These are phyloP conservation scores for Etheostoma spectabile DNA, from an alignment of 2,113 vertebrate genomes.

Conservation along the genomic window DNA sequence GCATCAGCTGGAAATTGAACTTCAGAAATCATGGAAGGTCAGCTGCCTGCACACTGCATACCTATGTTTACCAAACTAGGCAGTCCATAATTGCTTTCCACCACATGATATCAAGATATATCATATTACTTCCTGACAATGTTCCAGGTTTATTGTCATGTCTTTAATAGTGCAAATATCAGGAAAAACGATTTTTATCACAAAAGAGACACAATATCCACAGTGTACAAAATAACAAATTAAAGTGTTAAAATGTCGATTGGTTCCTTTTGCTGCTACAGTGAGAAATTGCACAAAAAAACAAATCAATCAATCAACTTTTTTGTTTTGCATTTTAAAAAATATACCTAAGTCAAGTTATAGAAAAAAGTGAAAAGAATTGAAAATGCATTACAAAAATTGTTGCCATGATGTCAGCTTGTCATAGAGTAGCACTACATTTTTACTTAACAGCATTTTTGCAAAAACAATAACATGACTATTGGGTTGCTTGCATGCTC, in stretches of 20 bases:
- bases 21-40: background rate
- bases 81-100: background rate
- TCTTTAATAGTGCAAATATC: background rate
- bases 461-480: background rate
- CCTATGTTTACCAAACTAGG: background rate
- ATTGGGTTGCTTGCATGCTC: background rate
- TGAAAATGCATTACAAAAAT: background rate
- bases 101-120: background rate
- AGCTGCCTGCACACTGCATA: background rate
- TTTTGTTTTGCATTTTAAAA: background rate
- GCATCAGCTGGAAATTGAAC: constrained; percentile 18
- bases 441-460: background rate
- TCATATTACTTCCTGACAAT: background rate
- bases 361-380: background rate
- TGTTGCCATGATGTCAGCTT: background rate
- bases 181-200: background rate
- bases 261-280: background rate
- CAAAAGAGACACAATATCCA: background rate
- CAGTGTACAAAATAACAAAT: background rate
- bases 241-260: background rate
- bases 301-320: background rate
- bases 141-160: background rate
- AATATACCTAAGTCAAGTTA: background rate
- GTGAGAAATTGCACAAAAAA: background rate
- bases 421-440: background rate